Evolutionary conservation across 2,797 vertebrate species (phyloP).

Genomic region (Apodemus agrarius): DNA sequence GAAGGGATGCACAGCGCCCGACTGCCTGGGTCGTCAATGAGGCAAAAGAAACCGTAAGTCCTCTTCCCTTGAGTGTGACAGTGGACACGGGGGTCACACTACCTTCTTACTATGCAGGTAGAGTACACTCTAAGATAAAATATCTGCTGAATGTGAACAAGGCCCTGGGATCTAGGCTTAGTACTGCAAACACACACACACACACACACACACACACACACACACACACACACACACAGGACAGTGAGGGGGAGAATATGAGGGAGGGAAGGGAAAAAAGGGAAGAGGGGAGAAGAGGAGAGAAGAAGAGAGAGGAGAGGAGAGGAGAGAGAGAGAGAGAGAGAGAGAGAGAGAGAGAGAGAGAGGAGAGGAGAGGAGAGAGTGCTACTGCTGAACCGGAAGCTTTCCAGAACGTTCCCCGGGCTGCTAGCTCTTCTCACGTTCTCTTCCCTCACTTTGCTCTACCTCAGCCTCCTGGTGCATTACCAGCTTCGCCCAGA

Average conservation of each 20-base stretch:
- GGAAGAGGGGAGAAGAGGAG: background rate
- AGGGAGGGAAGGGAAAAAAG: no score
- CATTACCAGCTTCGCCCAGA: background rate
- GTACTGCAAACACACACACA: background rate
- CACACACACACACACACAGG: no score
- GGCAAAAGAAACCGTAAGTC: background rate
- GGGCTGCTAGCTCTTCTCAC: background rate
- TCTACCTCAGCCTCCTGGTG: background rate
- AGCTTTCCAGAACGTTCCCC: background rate
- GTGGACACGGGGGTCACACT: background rate
- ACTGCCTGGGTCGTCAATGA: background rate
- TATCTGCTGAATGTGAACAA: no score
- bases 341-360: background rate
- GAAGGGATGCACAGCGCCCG: accelerated
- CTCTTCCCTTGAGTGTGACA: background rate
- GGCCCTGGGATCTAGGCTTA: background rate
- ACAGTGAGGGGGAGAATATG: accelerated
- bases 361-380: no score
- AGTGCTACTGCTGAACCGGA: background rate
- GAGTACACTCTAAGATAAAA: background rate
- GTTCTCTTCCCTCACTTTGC: background rate
- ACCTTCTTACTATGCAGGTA: background rate
- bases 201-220: background rate
- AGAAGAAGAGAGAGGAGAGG: no score
- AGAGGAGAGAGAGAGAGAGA: no score